Evolutionary conservation across 2,797 vertebrate genomes (phyloP).

Genomic region (Microctenopoma lineatum): DNA sequence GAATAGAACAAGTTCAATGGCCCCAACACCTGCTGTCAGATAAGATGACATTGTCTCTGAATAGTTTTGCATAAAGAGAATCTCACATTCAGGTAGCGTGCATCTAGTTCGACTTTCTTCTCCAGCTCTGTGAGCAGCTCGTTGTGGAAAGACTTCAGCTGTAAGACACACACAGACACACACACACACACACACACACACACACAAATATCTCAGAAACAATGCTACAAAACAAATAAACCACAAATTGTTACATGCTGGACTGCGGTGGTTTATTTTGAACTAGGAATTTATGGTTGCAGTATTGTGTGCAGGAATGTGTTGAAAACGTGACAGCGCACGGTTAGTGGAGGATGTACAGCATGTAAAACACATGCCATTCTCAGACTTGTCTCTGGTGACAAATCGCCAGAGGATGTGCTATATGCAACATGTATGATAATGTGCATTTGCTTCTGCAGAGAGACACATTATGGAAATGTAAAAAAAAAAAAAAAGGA

Average conservation of each 20-base stretch:
- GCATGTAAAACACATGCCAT: too few relatives aligned
- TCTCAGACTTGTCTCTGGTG: neutral
- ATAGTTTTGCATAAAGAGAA: neutral
- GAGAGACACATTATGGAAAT: neutral
- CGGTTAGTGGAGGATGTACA: too few relatives aligned
- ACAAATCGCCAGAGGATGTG: neutral
- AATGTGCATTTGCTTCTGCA: neutral
- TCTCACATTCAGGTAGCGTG: constrained; percentile 96
- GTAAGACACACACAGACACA: constrained; percentile 40
- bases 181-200: constrained; percentile 13
- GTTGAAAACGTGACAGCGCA: too few relatives aligned
- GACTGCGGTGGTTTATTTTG: neutral
- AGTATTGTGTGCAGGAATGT: neutral
- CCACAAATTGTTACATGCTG: neutral
- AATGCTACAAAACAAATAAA: neutral
- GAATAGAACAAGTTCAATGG: neutral
- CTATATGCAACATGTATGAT: neutral
- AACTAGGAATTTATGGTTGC: neutral
- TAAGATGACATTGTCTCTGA: neutral
- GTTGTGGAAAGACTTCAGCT: constrained; percentile 98
- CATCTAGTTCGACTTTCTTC: constrained; percentile 98
- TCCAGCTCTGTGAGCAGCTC: constrained; percentile 96
- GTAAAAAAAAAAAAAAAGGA: neutral
- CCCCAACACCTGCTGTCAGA: too few relatives aligned
- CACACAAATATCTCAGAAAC: constrained; percentile 19